Percentiles rank a stretch among this genome's conserved stretches.
Evolutionary conservation across 2,797 vertebrate genomes (phyloP).

Genomic region (Aratinga solstitialis): DNA sequence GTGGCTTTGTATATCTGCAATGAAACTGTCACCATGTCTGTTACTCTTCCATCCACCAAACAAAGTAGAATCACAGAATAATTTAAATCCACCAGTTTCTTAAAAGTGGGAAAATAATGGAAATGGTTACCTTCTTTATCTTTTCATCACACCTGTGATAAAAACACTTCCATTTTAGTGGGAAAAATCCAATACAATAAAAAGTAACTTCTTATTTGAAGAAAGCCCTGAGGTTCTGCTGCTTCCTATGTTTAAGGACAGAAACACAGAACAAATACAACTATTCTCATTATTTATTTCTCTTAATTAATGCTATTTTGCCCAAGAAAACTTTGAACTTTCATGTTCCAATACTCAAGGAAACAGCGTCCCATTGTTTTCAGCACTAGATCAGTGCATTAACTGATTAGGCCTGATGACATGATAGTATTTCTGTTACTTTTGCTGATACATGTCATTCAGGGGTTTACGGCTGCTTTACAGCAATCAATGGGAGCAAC

Average conservation of each 20-base stretch:
- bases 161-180: not conserved
- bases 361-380: not conserved
- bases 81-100: not conserved
- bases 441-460: not conserved
- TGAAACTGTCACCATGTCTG: not conserved
- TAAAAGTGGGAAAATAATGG: not conserved
- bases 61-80: not conserved
- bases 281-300: not conserved
- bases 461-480: not conserved
- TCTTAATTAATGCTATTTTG: not conserved
- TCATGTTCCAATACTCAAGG: not conserved
- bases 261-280: not conserved
- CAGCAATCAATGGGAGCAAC: not conserved
- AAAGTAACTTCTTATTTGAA: not conserved
- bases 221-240: not conserved
- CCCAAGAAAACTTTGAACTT: not conserved
- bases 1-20: not conserved
- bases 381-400: not conserved
- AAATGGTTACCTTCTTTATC: not conserved
- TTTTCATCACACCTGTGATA: not conserved
- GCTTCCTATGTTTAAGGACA: not conserved
- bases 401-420: not conserved
- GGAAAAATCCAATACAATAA: not conserved
- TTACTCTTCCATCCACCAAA: not conserved
- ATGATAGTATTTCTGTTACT: not conserved